Evolutionary conservation across 2,113 vertebrate species (phyloP), one percentile per base, ranked within the genome.

Genomic region (Anthoscopus minutus): DNA sequence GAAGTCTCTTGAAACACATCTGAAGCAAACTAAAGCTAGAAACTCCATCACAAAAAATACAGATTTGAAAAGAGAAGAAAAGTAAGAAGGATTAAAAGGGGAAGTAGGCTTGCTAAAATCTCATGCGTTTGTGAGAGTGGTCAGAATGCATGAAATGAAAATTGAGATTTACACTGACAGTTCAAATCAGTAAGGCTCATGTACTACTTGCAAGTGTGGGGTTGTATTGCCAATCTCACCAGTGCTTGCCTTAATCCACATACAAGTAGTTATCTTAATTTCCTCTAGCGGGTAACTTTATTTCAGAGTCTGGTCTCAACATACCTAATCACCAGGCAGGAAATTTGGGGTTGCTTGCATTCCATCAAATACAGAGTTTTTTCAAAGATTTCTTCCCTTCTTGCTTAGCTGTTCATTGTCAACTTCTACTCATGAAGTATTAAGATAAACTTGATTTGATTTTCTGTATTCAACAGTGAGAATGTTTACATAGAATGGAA

Each of bases 11-110:
- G 24, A 82, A 94, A 57, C 20, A 37, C 31, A 24, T 73, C 23
- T 6, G 44, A 65, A 88, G 13, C 50, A 93, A 90, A 58, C 31
- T 80, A 72, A 82, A 82, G 45, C 45, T 88, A 84, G 82, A 83
- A 94, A 35, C 44, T 51, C n/a, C 33, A 44, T 89, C 54, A 54
- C 25, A 70, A 72, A 85, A n/a, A 94, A 61, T 20, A 56, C 1
- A 53, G 28, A 17, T 62, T 50, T 45, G 18, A 17, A 44, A 60
- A 64, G 35, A 79, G 35, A 78, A 71, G 28, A 25, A 87, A 50
- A 54, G 30, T 16, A 66, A 44, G 28, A 33, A 50, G 16, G 8
- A 76, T 38, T 77, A 64, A 86, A 74, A 30, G 31, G 50, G 38
- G n/a, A 65, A 72, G n/a, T 48, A 21, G 0, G 0, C 4, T n/a